Evolutionary conservation across 2,113 vertebrate species (phyloP).

Genomic region (Equus przewalskii): DNA sequence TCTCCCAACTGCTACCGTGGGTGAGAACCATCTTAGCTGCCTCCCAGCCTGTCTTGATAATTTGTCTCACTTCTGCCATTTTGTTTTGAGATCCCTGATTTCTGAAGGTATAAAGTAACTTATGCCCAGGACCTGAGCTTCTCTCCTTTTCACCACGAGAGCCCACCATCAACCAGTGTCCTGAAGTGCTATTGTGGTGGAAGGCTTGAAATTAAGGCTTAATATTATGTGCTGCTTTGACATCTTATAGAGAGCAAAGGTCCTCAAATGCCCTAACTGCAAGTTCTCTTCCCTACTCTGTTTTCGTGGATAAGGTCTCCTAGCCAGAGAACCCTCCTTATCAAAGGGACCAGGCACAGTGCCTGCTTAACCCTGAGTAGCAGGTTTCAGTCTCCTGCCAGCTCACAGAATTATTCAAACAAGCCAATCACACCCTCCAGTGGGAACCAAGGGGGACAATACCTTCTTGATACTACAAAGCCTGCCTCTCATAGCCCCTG

Average conservation of each 20-base stretch:
- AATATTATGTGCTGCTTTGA: neutral
- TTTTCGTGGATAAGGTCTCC: neutral
- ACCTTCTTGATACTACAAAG: neutral
- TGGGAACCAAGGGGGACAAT: neutral
- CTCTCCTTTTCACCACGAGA: neutral
- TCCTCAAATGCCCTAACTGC: neutral
- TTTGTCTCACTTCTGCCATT: slow-evolving; percentile 28
- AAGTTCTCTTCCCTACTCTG: neutral
- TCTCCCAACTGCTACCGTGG: neutral
- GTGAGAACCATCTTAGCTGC: neutral
- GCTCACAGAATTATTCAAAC: neutral
- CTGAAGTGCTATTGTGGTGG: neutral
- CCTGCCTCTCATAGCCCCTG: neutral
- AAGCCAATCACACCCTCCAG: neutral
- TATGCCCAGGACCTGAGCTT: neutral
- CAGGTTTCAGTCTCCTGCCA: neutral
- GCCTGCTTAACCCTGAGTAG: neutral
- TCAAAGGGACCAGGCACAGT: neutral
- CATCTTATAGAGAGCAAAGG: neutral
- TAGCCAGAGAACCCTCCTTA: slow-evolving; percentile 14
- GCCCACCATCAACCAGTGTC: neutral
- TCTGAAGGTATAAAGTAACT: slow-evolving; percentile 21
- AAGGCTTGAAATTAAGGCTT: neutral
- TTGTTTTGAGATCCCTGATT: neutral
- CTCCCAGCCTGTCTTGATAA: neutral